A percentile compares a stretch with the other conserved stretches of the same genome.
Conservation (phyloP, 2,797 vertebrate genomes). For the Tapirus indicus region DNA sequence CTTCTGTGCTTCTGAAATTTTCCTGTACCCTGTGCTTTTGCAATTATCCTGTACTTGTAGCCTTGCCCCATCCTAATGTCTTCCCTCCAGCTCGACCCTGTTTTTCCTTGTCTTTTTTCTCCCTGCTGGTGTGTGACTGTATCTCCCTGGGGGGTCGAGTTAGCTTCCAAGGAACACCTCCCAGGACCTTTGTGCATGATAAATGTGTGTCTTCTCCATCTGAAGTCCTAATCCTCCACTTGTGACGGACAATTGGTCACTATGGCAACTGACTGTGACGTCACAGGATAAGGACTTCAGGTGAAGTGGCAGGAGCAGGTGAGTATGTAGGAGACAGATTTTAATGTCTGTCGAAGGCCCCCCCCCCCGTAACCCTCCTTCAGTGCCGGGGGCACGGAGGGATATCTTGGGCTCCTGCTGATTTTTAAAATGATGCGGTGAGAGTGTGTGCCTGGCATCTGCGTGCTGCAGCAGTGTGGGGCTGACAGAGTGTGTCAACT, state of each 20-base stretch:
- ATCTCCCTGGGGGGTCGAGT: constrained; percentile 41
- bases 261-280: constrained; percentile 75
- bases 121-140: constrained; percentile 41
- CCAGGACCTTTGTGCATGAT: constrained; percentile 67
- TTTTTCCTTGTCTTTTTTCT: constrained; percentile 32
- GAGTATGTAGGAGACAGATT: constrained; percentile 78
- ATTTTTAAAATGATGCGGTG: constrained; percentile 77
- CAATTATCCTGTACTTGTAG: background rate
- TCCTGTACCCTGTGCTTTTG: constrained; percentile 10
- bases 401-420: constrained; percentile 75
- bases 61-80: constrained; percentile 35
- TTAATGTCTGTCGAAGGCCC: constrained; percentile 56
- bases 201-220: constrained; percentile 72
- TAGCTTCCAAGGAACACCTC: constrained; percentile 61
- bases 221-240: constrained; percentile 79
- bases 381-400: constrained; percentile 67
- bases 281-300: constrained; percentile 83
- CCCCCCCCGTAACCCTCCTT: constrained; percentile 18
- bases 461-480: constrained; percentile 83
- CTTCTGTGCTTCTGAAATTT: background rate
- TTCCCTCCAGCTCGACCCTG: constrained; percentile 48
- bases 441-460: constrained; percentile 82
- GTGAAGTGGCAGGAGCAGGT: constrained; percentile 82
- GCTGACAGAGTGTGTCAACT: constrained; percentile 83
- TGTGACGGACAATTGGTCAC: constrained; percentile 83